phyloP scores from a whole-genome alignment of 2,888 invertebrate species.

The Agrilus biguttatus region DNA sequence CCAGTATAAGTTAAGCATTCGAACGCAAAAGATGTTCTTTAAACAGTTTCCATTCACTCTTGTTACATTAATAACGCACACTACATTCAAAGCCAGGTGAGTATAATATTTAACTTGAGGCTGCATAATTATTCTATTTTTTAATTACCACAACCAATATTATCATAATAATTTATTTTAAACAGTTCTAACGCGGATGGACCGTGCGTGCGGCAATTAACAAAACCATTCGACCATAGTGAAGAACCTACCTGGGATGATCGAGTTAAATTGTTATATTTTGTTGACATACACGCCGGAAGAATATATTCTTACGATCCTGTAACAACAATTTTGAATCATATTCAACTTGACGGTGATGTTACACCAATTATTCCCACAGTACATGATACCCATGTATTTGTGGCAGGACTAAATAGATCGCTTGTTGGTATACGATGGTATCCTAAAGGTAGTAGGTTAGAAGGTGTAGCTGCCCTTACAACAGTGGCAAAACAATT shows the following conservation, averaged over 20 bases:
- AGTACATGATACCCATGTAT: constrained; percentile 24
- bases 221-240: constrained; percentile 22
- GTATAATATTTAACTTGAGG: too few relatives aligned
- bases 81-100: too few relatives aligned
- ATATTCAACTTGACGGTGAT: constrained; percentile 15
- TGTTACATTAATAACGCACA: too few relatives aligned
- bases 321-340: constrained; percentile 15
- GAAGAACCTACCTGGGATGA: constrained; percentile 40
- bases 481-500: constrained; percentile 32
- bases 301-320: constrained; percentile 29
- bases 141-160: too few relatives aligned
- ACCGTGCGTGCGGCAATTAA: constrained; percentile 8
- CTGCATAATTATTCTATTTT: too few relatives aligned
- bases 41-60: too few relatives aligned
- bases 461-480: constrained; percentile 13
- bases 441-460: constrained; percentile 25
- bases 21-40: too few relatives aligned
- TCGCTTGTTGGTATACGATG: constrained; percentile 34
- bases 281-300: constrained; percentile 33
- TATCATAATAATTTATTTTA: too few relatives aligned
- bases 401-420: constrained; percentile 29
- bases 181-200: not conserved
- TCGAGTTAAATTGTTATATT: constrained; percentile 29
- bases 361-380: constrained; percentile 33
- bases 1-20: too few relatives aligned